Evolutionary conservation across 1,140 invertebrate species (phyloP), one percentile per base, ranked within the genome.

Genomic region (Proctacanthus coquilletti): DNA sequence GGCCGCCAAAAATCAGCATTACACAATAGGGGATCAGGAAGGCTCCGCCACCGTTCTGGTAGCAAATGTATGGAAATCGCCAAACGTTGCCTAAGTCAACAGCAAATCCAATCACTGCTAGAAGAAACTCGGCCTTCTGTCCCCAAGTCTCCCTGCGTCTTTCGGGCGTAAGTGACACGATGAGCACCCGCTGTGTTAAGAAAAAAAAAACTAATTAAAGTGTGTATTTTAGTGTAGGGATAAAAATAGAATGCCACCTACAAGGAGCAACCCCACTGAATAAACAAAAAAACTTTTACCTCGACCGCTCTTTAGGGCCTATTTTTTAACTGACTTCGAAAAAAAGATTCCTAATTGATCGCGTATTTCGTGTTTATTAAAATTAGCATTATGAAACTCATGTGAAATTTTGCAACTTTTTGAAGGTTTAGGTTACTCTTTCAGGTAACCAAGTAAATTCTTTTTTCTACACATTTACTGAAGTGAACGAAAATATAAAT

Each of bases 11-110:
- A 30, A 92, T 65, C 51, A 94, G 64, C 74, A 94, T 93, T 34
- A 92, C 66, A 44, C 82, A 80, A 63, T 94, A 96, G 1, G 91
- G 89, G 23, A 95, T 84, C 29, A 96, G 70, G 62, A 96, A 96
- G 3, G 91, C 91, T 46, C 91, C 79, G 37, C 79, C 79, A 18
- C 80, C 80, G 51, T 84, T 83, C 52, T 79, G 74, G 53, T 83
- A 84, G 57, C 80, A 83, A 51, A 84, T 75, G 55, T 83, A 83
- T 17, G 79, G 80, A 54, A 87, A 88, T 13, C 74, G 52, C 80
- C 80, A 84, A 2, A 84, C 79, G 50, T 84, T 84, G 29, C 78
- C 81, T 20, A 84, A 66, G 61, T 87, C 84, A 2, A 89, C 84
- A 5, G 84, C 84, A 49, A 88, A 89, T 0, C 84, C 84, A 40